Percentiles rank a stretch among this genome's conserved stretches.
Evolutionary conservation across 2,888 invertebrate species (phyloP).

Genomic region (Phrixothrix hirtus): DNA sequence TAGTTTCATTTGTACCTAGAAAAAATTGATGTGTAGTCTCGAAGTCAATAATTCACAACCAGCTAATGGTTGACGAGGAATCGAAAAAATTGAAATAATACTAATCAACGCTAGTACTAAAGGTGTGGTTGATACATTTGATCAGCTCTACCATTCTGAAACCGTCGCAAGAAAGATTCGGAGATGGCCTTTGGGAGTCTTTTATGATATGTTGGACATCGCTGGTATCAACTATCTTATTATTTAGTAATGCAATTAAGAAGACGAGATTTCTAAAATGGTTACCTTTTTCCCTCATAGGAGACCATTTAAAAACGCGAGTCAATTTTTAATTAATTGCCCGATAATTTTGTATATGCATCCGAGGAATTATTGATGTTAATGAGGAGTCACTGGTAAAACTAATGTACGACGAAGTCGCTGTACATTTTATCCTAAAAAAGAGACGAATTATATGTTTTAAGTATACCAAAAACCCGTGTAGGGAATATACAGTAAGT

Average conservation of each 20-base stretch:
- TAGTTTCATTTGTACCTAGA: neutral
- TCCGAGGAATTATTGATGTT: no score
- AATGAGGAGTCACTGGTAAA: no score
- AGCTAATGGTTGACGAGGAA: neutral
- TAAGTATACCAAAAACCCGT: no score
- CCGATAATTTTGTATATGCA: no score
- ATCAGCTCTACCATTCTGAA: neutral
- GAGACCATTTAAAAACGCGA: no score
- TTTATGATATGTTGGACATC: neutral
- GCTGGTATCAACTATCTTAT: neutral
- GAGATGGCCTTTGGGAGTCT: neutral
- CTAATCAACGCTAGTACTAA: neutral
- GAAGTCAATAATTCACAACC: neutral
- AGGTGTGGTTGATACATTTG: conserved; percentile 2
- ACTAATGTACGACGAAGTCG: no score
- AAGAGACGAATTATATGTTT: no score
- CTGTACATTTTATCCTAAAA: no score
- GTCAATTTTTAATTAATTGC: no score
- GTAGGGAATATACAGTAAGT: no score
- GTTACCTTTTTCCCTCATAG: no score
- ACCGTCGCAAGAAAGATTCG: neutral
- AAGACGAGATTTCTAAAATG: no score
- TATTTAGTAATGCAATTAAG: neutral
- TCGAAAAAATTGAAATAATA: conserved; percentile 5
- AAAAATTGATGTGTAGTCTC: neutral